A percentile compares a stretch with the other conserved stretches of the same genome.
phyloP scores from a whole-genome alignment of 1,140 invertebrate genomes.

The Drosophila kikkawai region DNA sequence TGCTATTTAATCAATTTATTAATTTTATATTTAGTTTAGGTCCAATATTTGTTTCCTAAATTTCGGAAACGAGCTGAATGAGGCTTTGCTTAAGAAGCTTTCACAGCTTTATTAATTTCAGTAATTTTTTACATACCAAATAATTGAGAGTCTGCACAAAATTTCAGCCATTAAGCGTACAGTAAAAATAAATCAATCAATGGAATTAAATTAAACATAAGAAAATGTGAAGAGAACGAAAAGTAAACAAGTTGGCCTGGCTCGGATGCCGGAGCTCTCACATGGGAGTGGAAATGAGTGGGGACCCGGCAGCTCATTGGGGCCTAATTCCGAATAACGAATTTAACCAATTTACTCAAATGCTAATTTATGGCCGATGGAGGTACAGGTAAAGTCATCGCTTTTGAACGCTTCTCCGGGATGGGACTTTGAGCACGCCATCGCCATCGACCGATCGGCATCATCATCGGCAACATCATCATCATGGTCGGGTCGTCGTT shows the following conservation, averaged over 20 bases:
- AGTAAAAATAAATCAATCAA: slow-evolving; percentile 82
- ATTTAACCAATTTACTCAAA: slow-evolving; percentile 85
- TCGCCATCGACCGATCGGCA: slow-evolving; percentile 33
- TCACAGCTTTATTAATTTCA: slow-evolving; percentile 61
- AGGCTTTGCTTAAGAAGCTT: slow-evolving; percentile 25
- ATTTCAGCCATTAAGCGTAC: slow-evolving; percentile 63
- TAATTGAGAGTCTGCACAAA: slow-evolving; percentile 37
- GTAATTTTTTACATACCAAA: slow-evolving; percentile 57
- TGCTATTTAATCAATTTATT: background rate
- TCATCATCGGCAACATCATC: slow-evolving; percentile 55
- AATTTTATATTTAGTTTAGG: background rate
- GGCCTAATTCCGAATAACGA: slow-evolving; percentile 84
- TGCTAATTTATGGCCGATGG: slow-evolving; percentile 85
- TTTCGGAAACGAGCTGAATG: background rate
- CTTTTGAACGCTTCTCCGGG: slow-evolving; percentile 17
- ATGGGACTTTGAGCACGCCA: slow-evolving; percentile 39
- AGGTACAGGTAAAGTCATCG: slow-evolving; percentile 73
- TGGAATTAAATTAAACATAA: slow-evolving; percentile 72
- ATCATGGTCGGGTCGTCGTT: slow-evolving; percentile 32
- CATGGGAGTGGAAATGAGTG: slow-evolving; percentile 27
- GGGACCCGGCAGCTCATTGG: slow-evolving; percentile 16
- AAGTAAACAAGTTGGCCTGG: slow-evolving; percentile 69
- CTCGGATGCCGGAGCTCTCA: slow-evolving; percentile 14
- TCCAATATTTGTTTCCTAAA: background rate
- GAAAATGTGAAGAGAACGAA: slow-evolving; percentile 47